Conservation (phyloP, 2,797 vertebrate genomes). For the Ctenopoma multispine region DNA sequence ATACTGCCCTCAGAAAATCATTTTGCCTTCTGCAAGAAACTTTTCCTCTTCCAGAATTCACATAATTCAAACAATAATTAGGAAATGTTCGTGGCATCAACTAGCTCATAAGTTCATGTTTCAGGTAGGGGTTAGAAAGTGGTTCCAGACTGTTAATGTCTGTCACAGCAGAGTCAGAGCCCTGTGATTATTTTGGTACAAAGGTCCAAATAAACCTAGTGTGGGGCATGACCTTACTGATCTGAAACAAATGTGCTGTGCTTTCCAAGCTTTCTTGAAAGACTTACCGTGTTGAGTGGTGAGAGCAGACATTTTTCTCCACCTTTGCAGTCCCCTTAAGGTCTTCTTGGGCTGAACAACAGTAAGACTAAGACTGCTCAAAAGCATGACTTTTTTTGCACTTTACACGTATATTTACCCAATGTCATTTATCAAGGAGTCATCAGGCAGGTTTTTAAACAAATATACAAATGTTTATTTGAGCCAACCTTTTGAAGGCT, state of each 20-base stretch:
- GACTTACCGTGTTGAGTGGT: slow-evolving; percentile 35
- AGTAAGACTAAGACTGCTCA: slow-evolving; percentile 15
- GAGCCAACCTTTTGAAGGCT: slow-evolving; percentile 53
- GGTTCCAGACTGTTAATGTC: slow-evolving; percentile 76
- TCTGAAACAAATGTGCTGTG: slow-evolving; percentile 79
- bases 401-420: slow-evolving; percentile 56
- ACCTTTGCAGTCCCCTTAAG: slow-evolving; percentile 24
- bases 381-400: slow-evolving; percentile 28
- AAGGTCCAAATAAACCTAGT: slow-evolving; percentile 77
- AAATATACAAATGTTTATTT: slow-evolving; percentile 65
- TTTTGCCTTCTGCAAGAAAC: slow-evolving; percentile 49
- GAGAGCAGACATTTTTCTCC: slow-evolving; percentile 23
- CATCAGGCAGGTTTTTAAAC: slow-evolving; percentile 58
- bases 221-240: slow-evolving; percentile 73
- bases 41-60: slow-evolving; percentile 53
- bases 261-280: slow-evolving; percentile 65
- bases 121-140: slow-evolving; percentile 65
- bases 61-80: slow-evolving; percentile 65
- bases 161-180: slow-evolving; percentile 68
- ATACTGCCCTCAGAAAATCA: slow-evolving; percentile 28
- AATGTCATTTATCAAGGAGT: slow-evolving; percentile 60
- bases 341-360: slow-evolving; percentile 29
- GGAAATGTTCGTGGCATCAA: slow-evolving; percentile 55
- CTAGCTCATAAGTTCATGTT: slow-evolving; percentile 35
- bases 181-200: slow-evolving; percentile 77